Evolutionary conservation across 2,888 invertebrate genomes (phyloP).

Genomic region (Aporophyla nigra): DNA sequence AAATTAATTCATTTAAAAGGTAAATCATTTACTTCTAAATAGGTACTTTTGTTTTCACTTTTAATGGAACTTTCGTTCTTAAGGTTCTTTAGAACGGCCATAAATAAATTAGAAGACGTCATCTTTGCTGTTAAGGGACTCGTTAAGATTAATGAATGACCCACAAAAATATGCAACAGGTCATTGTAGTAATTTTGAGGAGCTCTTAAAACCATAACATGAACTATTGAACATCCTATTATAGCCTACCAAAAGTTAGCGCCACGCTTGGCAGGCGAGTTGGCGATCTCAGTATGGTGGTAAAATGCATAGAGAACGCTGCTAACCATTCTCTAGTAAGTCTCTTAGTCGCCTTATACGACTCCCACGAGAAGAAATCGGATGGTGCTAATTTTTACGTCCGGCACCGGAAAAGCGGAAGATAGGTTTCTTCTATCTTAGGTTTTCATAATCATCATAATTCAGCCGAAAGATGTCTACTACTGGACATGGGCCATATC

Average conservation of each 20-base stretch:
- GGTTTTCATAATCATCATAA: background rate
- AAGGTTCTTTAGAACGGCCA: conserved; percentile 1
- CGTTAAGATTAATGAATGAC: conserved; percentile 39
- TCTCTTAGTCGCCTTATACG: no score
- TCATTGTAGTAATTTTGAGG: background rate
- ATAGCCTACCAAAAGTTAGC: no score
- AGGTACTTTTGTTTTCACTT: background rate
- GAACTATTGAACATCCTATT: no score
- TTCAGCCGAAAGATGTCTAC: background rate
- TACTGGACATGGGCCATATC: no score
- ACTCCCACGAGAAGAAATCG: no score
- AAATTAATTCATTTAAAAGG: background rate
- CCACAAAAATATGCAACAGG: background rate
- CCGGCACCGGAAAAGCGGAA: no score
- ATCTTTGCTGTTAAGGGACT: background rate
- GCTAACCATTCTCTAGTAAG: no score
- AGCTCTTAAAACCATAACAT: background rate
- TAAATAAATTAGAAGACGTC: conserved; percentile 1
- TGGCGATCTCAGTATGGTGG: no score
- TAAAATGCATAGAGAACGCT: no score
- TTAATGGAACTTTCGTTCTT: conserved; percentile 39
- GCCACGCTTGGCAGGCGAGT: no score
- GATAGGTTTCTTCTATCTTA: no score
- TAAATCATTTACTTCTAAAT: background rate
- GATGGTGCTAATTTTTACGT: no score